These are phyloP conservation scores for Tholera decimalis DNA, from an alignment of 2,888 invertebrate genomes.

Conservation along the genomic window DNA sequence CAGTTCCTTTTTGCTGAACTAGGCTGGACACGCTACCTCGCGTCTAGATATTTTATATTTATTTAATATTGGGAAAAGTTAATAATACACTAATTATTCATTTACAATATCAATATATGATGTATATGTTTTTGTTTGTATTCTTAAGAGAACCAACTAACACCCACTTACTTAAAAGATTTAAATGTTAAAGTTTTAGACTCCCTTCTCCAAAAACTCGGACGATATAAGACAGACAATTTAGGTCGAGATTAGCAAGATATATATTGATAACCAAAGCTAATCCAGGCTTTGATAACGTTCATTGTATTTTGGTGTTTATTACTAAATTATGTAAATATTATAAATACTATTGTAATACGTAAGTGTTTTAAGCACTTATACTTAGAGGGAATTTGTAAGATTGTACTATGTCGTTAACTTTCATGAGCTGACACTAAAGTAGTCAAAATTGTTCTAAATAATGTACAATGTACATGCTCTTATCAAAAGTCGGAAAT, in stretches of 20 bases:
- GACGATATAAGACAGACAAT: slow-evolving; percentile 29
- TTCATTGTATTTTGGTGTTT: slow-evolving; percentile 16
- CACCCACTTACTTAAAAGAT: not conserved
- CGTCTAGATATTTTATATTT: too few relatives aligned
- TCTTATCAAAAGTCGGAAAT: too few relatives aligned
- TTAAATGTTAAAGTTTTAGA: slow-evolving; percentile 18
- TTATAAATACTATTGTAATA: slow-evolving; percentile 1
- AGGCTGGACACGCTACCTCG: too few relatives aligned
- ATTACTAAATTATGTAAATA: not conserved
- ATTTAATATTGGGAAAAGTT: too few relatives aligned
- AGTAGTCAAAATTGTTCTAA: too few relatives aligned
- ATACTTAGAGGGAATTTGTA: not conserved
- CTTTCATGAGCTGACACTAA: not conserved
- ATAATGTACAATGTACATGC: too few relatives aligned
- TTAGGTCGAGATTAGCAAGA: slow-evolving; percentile 29
- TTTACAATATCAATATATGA: too few relatives aligned
- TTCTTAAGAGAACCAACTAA: too few relatives aligned
- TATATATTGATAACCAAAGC: slow-evolving; percentile 21
- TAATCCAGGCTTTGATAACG: slow-evolving; percentile 15
- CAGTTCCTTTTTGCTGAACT: too few relatives aligned
- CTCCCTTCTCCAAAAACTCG: slow-evolving; percentile 8
- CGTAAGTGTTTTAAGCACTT: not conserved
- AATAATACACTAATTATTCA: too few relatives aligned
- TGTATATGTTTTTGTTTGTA: too few relatives aligned
- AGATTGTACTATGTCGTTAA: not conserved